phyloP scores from a whole-genome alignment of 2,113 vertebrate genomes.

The Pseudonaja textilis region DNA sequence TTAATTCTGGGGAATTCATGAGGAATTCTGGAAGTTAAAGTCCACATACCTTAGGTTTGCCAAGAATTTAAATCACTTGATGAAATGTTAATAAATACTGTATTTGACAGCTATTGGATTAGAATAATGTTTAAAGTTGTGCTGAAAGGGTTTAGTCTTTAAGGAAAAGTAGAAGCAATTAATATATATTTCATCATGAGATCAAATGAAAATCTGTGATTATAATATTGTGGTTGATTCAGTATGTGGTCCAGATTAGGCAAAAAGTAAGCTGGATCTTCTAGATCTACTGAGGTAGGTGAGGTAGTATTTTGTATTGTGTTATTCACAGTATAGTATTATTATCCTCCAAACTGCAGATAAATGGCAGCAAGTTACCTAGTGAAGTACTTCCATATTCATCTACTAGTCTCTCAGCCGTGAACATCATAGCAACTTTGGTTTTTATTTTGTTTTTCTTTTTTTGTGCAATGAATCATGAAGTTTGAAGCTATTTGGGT shows the following conservation, averaged over 20 bases:
- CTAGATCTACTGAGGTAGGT: background rate
- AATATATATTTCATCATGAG: too few species aligned
- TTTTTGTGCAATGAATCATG: background rate
- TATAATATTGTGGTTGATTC: background rate
- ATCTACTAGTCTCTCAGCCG: background rate
- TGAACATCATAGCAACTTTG: background rate
- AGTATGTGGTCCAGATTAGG: background rate
- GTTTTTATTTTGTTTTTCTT: background rate
- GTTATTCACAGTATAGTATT: too few species aligned
- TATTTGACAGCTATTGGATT: background rate
- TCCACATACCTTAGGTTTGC: background rate
- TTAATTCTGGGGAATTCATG: too few species aligned
- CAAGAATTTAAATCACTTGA: background rate
- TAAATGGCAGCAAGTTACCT: background rate
- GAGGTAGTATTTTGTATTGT: background rate
- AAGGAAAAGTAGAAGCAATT: background rate
- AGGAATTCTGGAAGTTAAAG: background rate
- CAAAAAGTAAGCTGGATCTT: background rate
- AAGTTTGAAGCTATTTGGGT: background rate
- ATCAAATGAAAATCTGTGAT: background rate
- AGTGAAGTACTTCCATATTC: background rate
- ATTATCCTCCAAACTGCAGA: background rate
- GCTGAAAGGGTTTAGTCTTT: background rate
- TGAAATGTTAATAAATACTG: background rate
- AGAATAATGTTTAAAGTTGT: background rate